Conservation (phyloP, 2,797 vertebrate species). For the Anabas testudineus region DNA sequence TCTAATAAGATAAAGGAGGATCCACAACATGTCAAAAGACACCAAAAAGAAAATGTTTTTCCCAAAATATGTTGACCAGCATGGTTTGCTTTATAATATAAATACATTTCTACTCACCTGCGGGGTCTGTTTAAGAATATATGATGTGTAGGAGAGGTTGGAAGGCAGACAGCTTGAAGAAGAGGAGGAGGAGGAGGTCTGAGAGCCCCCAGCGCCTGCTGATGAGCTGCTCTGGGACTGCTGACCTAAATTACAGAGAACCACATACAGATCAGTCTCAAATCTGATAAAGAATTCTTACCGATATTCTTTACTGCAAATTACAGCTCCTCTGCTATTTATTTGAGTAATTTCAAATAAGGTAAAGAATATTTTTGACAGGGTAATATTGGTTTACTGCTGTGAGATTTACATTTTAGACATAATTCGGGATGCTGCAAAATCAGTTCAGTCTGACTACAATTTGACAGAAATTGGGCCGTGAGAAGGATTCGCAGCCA, state of each 20-base stretch:
- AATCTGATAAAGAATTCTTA: conserved; percentile 40
- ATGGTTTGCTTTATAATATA: neutral
- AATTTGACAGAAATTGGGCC: neutral
- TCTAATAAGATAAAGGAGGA: neutral
- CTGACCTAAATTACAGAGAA: conserved; percentile 86
- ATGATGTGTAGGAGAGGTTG: conserved; percentile 97
- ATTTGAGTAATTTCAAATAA: conserved; percentile 7
- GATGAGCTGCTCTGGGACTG: conserved; percentile 86
- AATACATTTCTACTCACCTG: conserved; percentile 85
- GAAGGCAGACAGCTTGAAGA: conserved; percentile 89
- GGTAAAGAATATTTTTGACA: conserved; percentile 13
- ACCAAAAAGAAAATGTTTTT: neutral
- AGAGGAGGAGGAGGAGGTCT: conserved; percentile 85
- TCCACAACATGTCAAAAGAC: no score
- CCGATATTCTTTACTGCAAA: conserved; percentile 16
- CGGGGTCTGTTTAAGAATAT: conserved; percentile 98
- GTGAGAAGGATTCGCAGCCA: conserved; percentile 9
- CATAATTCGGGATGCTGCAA: neutral
- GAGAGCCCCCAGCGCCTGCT: conserved; percentile 79
- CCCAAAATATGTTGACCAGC: neutral
- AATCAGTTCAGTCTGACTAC: conserved; percentile 26
- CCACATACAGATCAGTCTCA: conserved; percentile 47
- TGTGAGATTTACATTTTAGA: conserved; percentile 7
- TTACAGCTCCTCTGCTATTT: conserved; percentile 2
- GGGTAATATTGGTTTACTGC: conserved; percentile 8